Evolutionary conservation across 2,113 vertebrate species (phyloP).

Genomic region (Burhinus bistriatus): DNA sequence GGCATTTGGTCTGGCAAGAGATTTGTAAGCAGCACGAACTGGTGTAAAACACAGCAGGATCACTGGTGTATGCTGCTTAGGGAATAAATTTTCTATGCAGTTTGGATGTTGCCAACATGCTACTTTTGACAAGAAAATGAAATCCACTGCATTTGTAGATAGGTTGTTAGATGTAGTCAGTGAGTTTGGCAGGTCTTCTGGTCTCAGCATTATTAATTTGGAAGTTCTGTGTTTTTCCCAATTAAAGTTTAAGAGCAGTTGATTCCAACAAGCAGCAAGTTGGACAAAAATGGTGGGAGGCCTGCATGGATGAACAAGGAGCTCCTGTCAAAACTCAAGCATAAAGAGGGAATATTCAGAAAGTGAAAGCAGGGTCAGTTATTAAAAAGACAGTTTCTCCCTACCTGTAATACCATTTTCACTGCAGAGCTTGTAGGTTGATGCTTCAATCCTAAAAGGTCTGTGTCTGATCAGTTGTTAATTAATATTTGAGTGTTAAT

Average conservation of each 20-base stretch:
- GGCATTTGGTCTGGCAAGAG: neutral
- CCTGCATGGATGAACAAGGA: neutral
- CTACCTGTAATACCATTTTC: neutral
- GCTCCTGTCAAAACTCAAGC: neutral
- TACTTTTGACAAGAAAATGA: conserved; percentile 22
- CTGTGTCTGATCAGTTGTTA: neutral
- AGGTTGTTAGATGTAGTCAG: conserved; percentile 54
- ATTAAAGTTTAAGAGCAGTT: neutral
- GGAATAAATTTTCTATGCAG: conserved; percentile 25
- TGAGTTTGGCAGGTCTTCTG: conserved; percentile 40
- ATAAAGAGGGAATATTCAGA: neutral
- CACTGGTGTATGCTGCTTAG: neutral
- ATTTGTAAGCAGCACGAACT: neutral
- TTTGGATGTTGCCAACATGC: neutral
- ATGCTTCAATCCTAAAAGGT: neutral
- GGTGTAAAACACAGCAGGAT: neutral
- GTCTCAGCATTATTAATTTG: neutral
- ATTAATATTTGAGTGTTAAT: neutral
- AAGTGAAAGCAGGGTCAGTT: neutral
- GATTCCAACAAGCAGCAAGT: neutral
- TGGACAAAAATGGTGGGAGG: neutral
- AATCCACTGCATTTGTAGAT: conserved; percentile 37
- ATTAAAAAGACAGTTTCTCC: neutral
- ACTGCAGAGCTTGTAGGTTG: neutral
- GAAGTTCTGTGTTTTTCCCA: neutral